Percentiles rank a stretch among this genome's conserved stretches.
Evolutionary conservation across 2,113 vertebrate genomes (phyloP).

Genomic region (Spermophilus dauricus): DNA sequence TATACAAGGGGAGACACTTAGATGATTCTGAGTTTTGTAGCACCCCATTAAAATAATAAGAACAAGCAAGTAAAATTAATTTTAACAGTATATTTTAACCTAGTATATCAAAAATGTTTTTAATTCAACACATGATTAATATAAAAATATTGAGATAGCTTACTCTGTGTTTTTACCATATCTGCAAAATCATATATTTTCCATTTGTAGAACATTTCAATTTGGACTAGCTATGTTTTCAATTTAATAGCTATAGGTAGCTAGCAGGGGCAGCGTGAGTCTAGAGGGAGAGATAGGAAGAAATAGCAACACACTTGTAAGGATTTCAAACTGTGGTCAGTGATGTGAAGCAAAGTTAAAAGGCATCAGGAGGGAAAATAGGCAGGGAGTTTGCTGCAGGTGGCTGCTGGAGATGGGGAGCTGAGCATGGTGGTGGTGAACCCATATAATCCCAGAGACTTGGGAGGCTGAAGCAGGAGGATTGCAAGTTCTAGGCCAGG

Average conservation of each 20-base stretch:
- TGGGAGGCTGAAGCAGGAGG: too few relatives aligned
- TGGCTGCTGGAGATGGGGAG: background rate
- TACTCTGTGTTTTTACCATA: background rate
- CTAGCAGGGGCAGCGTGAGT: background rate
- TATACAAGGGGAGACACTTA: rapidly evolving
- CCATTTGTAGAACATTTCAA: background rate
- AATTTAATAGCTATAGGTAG: background rate
- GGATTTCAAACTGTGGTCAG: background rate
- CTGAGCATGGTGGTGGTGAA: too few relatives aligned
- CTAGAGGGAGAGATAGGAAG: background rate
- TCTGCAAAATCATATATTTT: background rate
- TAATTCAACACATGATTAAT: background rate
- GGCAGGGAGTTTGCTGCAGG: background rate
- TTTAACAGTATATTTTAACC: background rate
- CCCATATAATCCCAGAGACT: too few relatives aligned
- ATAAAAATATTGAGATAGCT: background rate
- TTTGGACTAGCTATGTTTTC: background rate
- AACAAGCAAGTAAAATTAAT: background rate
- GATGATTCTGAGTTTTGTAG: background rate
- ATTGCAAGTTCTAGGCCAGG: too few relatives aligned
- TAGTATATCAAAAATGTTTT: background rate
- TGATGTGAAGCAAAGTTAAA: background rate
- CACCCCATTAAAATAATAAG: background rate
- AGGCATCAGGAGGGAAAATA: background rate
- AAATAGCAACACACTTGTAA: rapidly evolving